phyloP scores from a whole-genome alignment of 1,140 invertebrate genomes.

The roundworm (Caenorhabditis elegans) region WBcel235 BX284606.5:16103001-16103500 shows the following conservation, averaged over 20 bases:
- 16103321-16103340: conserved; percentile 19
- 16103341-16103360: conserved; percentile 14
- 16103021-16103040: background rate
- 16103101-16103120: background rate
- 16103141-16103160: background rate
- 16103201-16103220: background rate
- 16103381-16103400: too few species aligned
- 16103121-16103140: background rate
- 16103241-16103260: background rate
- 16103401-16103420: too few species aligned
- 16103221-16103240: background rate
- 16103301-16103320: background rate
- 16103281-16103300: background rate
- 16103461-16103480: too few species aligned
- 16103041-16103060: background rate
- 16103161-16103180: background rate
- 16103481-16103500: background rate
- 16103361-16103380: too few species aligned
- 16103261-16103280: background rate
- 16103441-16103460: too few species aligned
- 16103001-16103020: conserved; percentile 23
- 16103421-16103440: too few species aligned
- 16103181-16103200: background rate
- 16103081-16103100: background rate
- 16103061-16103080: conserved; percentile 16